These are phyloP conservation scores for Campoplex capitator DNA, from an alignment of 2,888 invertebrate genomes.

Conservation along the genomic window DNA sequence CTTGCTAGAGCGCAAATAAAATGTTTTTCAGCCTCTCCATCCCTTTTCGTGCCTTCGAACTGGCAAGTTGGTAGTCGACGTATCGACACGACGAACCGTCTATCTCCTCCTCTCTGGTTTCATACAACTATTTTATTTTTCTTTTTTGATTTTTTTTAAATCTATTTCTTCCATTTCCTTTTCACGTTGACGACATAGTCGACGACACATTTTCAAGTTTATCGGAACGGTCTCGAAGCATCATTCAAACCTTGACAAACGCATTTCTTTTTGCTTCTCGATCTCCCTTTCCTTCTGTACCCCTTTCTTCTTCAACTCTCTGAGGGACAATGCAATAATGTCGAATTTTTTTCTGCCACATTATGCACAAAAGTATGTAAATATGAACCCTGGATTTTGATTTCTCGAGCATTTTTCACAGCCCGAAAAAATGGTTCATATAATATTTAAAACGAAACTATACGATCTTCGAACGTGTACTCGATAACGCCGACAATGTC, in stretches of 20 bases:
- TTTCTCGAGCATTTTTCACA: background rate
- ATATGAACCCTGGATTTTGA: background rate
- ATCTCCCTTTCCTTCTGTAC: background rate
- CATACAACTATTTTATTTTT: background rate
- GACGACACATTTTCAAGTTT: constrained; percentile 46
- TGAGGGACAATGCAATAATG: constrained; percentile 6
- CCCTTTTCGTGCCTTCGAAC: background rate
- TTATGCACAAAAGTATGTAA: constrained; percentile 30
- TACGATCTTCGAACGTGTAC: background rate
- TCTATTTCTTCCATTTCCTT: constrained; percentile 2
- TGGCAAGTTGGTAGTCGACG: constrained; percentile 13
- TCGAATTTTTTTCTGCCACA: constrained; percentile 16
- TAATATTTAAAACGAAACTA: background rate
- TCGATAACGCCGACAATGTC: background rate
- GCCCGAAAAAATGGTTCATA: background rate
- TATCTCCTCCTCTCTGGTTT: background rate
- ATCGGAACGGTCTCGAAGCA: constrained; percentile 15
- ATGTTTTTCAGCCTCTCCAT: constrained; percentile 23
- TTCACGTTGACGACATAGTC: constrained; percentile 35
- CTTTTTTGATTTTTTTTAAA: constrained; percentile 1
- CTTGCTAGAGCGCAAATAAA: constrained; percentile 47
- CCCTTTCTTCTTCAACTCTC: background rate
- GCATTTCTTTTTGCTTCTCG: background rate
- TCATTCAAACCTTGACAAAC: constrained; percentile 18
- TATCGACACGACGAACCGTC: constrained; percentile 45